A percentile compares a stretch with the other conserved stretches of the same genome.
Evolutionary conservation across 2,888 invertebrate species (phyloP).

Genomic region (Metacarcinus magister): DNA sequence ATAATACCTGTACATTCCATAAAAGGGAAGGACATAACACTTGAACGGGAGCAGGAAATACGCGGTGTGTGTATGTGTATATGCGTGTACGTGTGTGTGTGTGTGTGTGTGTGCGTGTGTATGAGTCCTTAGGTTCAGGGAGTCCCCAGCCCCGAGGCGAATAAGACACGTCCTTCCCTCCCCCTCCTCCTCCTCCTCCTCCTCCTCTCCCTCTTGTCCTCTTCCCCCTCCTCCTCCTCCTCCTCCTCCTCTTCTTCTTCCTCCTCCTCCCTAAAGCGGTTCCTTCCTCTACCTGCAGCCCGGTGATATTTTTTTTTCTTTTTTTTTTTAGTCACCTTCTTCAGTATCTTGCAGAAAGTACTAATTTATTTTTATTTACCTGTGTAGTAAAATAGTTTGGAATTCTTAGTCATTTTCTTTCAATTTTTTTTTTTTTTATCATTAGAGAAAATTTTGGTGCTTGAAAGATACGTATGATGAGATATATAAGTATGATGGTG

Average conservation of each 20-base stretch:
- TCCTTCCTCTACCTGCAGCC: slow-evolving; percentile 30
- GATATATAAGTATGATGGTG: neutral
- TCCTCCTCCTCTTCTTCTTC: neutral
- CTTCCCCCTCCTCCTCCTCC: neutral
- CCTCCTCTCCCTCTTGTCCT: neutral
- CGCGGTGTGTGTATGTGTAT: neutral
- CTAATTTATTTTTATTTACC: neutral
- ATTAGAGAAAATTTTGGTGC: neutral
- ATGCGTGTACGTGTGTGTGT: slow-evolving; percentile 14
- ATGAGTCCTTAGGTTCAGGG: neutral
- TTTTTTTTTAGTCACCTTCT: neutral
- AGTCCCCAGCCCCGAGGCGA: slow-evolving; percentile 15
- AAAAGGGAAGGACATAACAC: neutral
- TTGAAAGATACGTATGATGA: neutral
- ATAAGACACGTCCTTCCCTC: slow-evolving; percentile 4
- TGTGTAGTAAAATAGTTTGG: neutral
- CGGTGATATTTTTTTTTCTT: neutral
- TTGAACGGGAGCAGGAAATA: neutral
- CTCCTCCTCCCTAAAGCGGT: slow-evolving; percentile 16
- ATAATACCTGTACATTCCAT: neutral
- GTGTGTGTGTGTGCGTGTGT: slow-evolving; percentile 16
- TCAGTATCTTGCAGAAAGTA: neutral
- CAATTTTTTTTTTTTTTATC: neutral
- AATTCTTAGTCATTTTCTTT: neutral
- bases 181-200: neutral